Evolutionary conservation across 1,140 invertebrate genomes (phyloP), one percentile per base, ranked within the genome.

Genomic region (Cydia strobilella): DNA sequence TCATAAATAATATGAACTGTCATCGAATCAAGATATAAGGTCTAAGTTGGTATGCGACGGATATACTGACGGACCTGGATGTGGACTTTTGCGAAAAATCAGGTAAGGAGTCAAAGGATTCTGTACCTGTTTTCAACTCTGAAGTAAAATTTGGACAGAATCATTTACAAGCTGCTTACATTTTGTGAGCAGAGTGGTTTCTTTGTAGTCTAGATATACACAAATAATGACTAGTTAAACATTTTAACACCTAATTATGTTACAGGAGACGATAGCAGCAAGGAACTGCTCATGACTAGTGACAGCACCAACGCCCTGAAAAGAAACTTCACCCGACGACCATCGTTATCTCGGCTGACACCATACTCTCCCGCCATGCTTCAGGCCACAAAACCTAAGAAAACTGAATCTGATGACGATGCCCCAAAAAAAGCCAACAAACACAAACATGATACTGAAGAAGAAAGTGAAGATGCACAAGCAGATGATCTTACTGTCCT

Each of bases 261-360:
- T 86, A 81, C 79, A 48, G 85, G 85, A 66, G 74, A 72, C 15
- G 90, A 92, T 54, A 92, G 86, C 76, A 92, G 89, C 76, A 88
- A 89, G 59, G 90, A 92, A 72, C 73, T 92, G 6, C 84, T 92
- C 1, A 83, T 91, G 62, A 92, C 90, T 0, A 92, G 90, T 42
- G 90, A 92, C 74, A 89, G 85, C 66, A 88, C 75, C 69, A 90
- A 90, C 73, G 82, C 76, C 7, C 82, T 86, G 7, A 88, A 83
- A 72, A 82, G 89, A 45, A 92, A 90, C 75, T 90, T 83, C 66
- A 91, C 89, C 1, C 81, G 90, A 0, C 83, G 88, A 0, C 90
- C 90, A 1, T 88, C 86, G 0, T 82, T 82, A 3, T 83, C 89
- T 4, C 85, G 90, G 5, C 81, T 92, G 0, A 82, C 82, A 2